Conservation (phyloP, 2,888 invertebrate genomes). For the Microctonus aethiopoides region DNA sequence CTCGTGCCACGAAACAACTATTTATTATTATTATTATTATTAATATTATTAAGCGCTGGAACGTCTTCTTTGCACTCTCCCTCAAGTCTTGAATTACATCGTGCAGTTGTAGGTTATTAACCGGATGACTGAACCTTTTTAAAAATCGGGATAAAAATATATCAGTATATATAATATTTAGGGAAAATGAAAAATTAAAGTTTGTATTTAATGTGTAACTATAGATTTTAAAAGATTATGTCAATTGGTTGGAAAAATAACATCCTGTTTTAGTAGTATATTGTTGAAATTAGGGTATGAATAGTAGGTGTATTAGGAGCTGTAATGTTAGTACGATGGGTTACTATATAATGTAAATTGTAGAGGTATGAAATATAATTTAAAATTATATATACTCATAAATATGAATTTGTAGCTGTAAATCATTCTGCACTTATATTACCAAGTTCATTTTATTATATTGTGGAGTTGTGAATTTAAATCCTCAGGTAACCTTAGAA, state of each 20-base stretch:
- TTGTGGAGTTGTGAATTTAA: not conserved
- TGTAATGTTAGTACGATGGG: no score
- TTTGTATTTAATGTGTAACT: not conserved
- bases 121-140: not conserved
- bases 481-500: not conserved
- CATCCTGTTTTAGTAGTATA: not conserved
- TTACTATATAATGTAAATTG: no score
- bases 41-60: not conserved
- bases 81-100: not conserved
- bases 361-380: no score
- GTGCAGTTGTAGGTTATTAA: not conserved
- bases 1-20: not conserved
- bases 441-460: not conserved
- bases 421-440: not conserved
- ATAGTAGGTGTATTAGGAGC: no score
- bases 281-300: not conserved
- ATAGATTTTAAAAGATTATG: not conserved
- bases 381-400: not conserved
- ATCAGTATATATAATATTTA: not conserved
- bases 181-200: not conserved
- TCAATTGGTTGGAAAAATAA: not conserved
- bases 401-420: not conserved
- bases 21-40: not conserved
- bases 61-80: not conserved
- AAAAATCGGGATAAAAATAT: not conserved